Base-by-base conservation (phyloP, 35 echinoderm and acorn worm genomes). In the Amphiura filiformis region DNA sequence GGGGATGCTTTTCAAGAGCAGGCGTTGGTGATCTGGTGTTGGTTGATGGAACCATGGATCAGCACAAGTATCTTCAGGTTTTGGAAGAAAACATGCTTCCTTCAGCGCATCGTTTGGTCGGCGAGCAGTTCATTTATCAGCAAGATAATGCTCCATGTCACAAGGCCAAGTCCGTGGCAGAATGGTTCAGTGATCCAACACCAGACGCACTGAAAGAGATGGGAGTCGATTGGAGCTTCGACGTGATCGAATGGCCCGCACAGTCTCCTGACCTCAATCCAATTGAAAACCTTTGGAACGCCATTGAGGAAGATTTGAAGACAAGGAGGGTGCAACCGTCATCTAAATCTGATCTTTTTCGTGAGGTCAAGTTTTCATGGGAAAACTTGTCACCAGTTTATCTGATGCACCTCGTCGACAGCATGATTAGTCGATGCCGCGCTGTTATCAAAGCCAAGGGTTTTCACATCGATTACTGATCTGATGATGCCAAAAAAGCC, bases 101-200 rank as follows among this genome's bases (percentile, higher is more conserved):
- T 37, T 80, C 78, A 37, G 78, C 78, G 14, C 78, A 80, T 39
- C 78, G 31, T 36, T 36, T 80, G 34, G 34, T 80, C 5, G 78
- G 78, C 4, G 78, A 80, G n/a, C 7, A 80, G 2, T 80, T 36
- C 14, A 37, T 80, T 34, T 80, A 31, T 32, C 78, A 80, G 34
- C 34, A 80, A 32, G 78, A 80, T 32, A 80, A 80, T 36, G 78
- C 78, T 34, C 78, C 78, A 34, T 80, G 78, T 39, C 78, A 80
- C 34, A 80, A 13, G 17, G 78, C 78, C 3, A 80, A 39, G n/a
- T 2, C 75, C 15, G 38, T 80, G 13, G 31, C 12, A 32, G 78
- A 5, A 12, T 80, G 78, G 78, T 37, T 80, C 14, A n/a, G 12
- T 4, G 78, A 80, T n/a, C 78, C 34, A 35, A 36, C 34, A 1